These are phyloP conservation scores for Channa striata DNA, from an alignment of 2,797 vertebrate species.

Conservation along the genomic window DNA sequence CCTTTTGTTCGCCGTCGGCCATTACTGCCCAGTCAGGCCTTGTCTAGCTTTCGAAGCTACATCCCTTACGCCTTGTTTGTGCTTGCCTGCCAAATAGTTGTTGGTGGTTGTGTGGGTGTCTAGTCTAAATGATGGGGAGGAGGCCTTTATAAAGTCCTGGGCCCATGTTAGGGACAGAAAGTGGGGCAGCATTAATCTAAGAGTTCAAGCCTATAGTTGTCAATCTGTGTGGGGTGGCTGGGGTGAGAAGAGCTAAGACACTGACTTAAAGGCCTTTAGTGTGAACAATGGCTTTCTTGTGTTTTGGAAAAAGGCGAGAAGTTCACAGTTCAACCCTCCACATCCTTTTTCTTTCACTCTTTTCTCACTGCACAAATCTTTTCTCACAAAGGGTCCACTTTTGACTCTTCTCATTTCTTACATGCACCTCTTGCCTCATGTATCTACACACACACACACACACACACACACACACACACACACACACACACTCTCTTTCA, in stretches of 20 bases:
- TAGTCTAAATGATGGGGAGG: slow-evolving; percentile 85
- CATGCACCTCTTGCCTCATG: background rate
- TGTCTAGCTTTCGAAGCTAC: slow-evolving; percentile 62
- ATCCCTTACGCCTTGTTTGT: slow-evolving; percentile 71
- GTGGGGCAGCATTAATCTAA: slow-evolving; percentile 84
- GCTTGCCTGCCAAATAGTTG: slow-evolving; percentile 66
- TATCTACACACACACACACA: slow-evolving; percentile 1
- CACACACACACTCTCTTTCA: background rate
- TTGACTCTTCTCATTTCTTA: slow-evolving; percentile 5
- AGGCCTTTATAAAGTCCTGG: slow-evolving; percentile 81
- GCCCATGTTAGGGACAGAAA: slow-evolving; percentile 77
- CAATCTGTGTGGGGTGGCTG: slow-evolving; percentile 61
- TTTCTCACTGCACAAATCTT: background rate
- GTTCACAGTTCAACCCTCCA: slow-evolving; percentile 57
- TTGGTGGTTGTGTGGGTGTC: slow-evolving; percentile 49
- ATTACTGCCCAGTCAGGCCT: slow-evolving; percentile 49
- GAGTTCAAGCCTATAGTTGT: slow-evolving; percentile 87
- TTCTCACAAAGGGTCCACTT: slow-evolving; percentile 32
- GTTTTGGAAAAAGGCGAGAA: slow-evolving; percentile 44
- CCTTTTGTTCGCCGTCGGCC: slow-evolving; percentile 54
- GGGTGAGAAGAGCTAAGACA: slow-evolving; percentile 45
- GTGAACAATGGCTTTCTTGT: slow-evolving; percentile 71
- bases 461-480: no score
- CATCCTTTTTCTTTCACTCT: slow-evolving; percentile 48
- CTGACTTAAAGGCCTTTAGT: slow-evolving; percentile 65